Percentiles rank a stretch among this genome's conserved stretches.
Conservation (phyloP, 2,113 vertebrate species). For the Panthera tigris region DNA sequence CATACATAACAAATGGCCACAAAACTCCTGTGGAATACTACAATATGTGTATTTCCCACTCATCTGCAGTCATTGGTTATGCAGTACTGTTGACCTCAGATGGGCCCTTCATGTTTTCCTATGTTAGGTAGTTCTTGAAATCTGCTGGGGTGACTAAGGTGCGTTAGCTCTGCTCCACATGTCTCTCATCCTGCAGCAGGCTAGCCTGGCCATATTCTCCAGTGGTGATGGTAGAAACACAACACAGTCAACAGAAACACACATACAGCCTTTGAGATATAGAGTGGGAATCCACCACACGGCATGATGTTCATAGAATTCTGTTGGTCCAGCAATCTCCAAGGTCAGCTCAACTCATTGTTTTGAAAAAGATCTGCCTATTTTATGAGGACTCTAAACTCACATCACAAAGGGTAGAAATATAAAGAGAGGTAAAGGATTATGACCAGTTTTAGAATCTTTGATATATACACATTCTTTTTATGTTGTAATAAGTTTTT, state of each 20-base stretch:
- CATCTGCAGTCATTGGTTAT: background rate
- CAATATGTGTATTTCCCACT: background rate
- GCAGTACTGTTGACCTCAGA: background rate
- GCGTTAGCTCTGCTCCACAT: background rate
- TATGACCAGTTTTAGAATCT: background rate
- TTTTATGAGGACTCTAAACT: background rate
- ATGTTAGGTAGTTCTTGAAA: background rate
- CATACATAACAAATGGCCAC: background rate
- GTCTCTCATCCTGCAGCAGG: background rate
- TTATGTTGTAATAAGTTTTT: background rate
- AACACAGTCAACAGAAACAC: background rate
- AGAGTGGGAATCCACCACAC: background rate
- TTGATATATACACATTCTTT: background rate
- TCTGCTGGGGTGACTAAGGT: background rate
- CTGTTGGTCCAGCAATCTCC: background rate
- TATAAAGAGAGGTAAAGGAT: background rate
- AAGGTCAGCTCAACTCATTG: background rate
- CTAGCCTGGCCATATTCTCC: background rate
- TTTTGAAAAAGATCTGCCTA: background rate
- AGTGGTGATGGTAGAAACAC: background rate
- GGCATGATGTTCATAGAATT: background rate
- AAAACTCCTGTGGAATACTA: background rate
- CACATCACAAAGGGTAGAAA: background rate
- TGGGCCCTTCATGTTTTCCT: background rate
- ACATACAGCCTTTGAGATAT: background rate